A percentile compares a stretch with the other conserved stretches of the same genome.
phyloP scores from a whole-genome alignment of 2,797 vertebrate species.

The Anolis apletophallus region DNA sequence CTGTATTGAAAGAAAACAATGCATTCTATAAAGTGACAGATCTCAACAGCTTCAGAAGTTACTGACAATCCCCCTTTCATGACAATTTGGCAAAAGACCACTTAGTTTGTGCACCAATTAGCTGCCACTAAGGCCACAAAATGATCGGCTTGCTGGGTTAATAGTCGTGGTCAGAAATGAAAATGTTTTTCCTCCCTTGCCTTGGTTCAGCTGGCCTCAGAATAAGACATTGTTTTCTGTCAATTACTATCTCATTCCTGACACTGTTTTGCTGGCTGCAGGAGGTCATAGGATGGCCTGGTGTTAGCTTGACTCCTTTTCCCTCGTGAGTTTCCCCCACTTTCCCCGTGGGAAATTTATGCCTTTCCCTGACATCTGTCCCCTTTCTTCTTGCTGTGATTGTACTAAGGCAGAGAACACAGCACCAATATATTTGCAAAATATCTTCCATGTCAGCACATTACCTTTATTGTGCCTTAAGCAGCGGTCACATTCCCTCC shows the following conservation, averaged over 20 bases:
- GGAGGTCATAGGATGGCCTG: constrained; percentile 67
- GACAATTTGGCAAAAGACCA: constrained; percentile 42
- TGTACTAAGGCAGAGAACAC: constrained; percentile 65
- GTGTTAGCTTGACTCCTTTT: constrained; percentile 66
- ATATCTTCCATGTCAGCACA: constrained; percentile 76
- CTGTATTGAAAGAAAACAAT: constrained; percentile 69
- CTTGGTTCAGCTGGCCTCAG: constrained; percentile 73
- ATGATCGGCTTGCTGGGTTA: constrained; percentile 51
- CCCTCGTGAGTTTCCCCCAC: constrained; percentile 57
- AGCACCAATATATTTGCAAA: constrained; percentile 71
- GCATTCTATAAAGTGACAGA: constrained; percentile 61
- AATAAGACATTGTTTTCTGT: constrained; percentile 77
- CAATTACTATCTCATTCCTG: constrained; percentile 76
- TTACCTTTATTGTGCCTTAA: constrained; percentile 73
- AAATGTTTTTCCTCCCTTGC: constrained; percentile 54
- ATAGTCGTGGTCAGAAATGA: constrained; percentile 40
- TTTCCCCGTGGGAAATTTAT: constrained; percentile 76
- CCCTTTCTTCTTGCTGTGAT: constrained; percentile 76
- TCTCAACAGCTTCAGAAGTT: constrained; percentile 53
- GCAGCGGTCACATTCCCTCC: constrained; percentile 58
- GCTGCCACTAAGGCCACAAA: constrained; percentile 55
- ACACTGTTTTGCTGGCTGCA: constrained; percentile 72
- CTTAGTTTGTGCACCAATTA: constrained; percentile 31
- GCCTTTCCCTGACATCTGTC: constrained; percentile 72
- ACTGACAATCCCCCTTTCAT: constrained; percentile 28